Conservation (phyloP, 2,888 invertebrate genomes). For the Pollenia labialis region DNA sequence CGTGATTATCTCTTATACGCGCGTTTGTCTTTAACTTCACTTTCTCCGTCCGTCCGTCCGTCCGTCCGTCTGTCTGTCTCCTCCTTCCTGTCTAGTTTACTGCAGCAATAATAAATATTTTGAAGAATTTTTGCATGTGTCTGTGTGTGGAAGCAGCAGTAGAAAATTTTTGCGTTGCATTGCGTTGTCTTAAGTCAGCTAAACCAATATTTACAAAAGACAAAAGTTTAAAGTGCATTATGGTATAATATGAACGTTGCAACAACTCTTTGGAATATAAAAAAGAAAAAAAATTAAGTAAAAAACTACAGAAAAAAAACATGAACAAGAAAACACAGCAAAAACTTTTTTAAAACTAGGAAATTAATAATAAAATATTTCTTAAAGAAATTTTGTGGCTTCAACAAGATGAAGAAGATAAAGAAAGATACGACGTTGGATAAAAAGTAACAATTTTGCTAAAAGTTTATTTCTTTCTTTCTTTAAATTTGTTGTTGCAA, state of each 20-base stretch:
- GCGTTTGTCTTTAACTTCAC: conserved; percentile 21
- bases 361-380: conserved; percentile 72
- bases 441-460: conserved; percentile 8
- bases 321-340: conserved; percentile 5
- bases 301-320: background rate
- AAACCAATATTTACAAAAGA: conserved; percentile 73
- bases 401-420: conserved; percentile 52
- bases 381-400: conserved; percentile 67
- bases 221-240: conserved; percentile 73
- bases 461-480: conserved; percentile 35
- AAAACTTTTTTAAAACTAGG: conserved; percentile 59
- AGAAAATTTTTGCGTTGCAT: conserved; percentile 18
- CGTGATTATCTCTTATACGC: conserved; percentile 71
- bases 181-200: conserved; percentile 71
- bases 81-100: background rate
- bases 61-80: background rate
- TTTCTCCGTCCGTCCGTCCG: background rate
- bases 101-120: conserved; percentile 13
- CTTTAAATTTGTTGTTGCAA: conserved; percentile 18
- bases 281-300: background rate
- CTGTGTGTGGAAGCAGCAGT: background rate
- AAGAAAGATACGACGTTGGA: conserved; percentile 3
- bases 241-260: conserved; percentile 65
- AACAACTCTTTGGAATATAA: conserved; percentile 53
- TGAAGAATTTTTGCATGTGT: background rate